Percentiles rank a stretch among this genome's conserved stretches.
Conservation (phyloP, 2,113 vertebrate species). For the Noturus placidus region DNA sequence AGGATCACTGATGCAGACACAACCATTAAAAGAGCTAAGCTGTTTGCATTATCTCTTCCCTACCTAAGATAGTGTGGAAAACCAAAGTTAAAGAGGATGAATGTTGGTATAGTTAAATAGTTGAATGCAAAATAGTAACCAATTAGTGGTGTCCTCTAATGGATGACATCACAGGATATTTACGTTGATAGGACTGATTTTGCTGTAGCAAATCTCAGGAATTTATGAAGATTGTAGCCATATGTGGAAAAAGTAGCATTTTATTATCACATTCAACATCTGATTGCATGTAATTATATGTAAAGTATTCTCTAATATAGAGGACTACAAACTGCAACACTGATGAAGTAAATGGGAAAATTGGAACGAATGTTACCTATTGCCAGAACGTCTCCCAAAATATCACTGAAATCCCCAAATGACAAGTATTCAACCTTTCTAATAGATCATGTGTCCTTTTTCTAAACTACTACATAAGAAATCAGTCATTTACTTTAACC, state of each 20-base stretch:
- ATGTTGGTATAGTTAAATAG: slow-evolving; percentile 47
- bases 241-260: not conserved
- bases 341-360: not conserved
- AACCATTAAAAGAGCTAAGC: slow-evolving; percentile 52
- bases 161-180: slow-evolving; percentile 33
- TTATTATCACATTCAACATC: not conserved
- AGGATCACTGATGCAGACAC: slow-evolving; percentile 43
- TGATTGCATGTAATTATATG: not conserved
- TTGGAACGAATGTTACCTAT: not conserved
- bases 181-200: slow-evolving; percentile 34
- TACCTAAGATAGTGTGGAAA: slow-evolving; percentile 49
- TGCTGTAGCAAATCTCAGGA: slow-evolving; percentile 31
- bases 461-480: not conserved
- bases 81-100: slow-evolving; percentile 49
- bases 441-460: not conserved
- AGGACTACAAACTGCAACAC: not conserved
- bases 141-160: slow-evolving; percentile 5
- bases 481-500: not conserved
- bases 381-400: not conserved
- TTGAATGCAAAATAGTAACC: slow-evolving; percentile 49
- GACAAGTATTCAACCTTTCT: not conserved
- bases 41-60: slow-evolving; percentile 55
- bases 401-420: not conserved
- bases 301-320: not conserved
- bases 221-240: slow-evolving; percentile 12